Base-by-base conservation (phyloP, 2,888 invertebrate species). In the Didymodactylos carnosus region DNA sequence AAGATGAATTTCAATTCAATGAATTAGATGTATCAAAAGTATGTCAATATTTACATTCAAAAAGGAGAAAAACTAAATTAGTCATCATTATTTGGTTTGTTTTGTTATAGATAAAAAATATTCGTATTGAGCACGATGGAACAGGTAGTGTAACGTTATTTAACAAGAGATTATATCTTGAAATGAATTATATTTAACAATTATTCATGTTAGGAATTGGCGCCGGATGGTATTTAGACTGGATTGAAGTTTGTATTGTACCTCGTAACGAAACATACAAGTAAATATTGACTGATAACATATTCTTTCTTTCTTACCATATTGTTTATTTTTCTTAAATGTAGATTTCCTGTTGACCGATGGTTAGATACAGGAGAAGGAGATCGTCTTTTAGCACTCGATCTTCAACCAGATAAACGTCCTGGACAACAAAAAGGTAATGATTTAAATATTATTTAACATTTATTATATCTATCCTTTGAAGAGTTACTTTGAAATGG, bases 291-390 rank as follows among this genome's bases (percentile, higher is more conserved):
- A n/a, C n/a, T n/a, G n/a, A n/a, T n/a, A n/a, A n/a, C 5, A 53
- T 62, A n/a, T 43, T 71, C 10, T 29, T 27, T 23, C 41, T n/a
- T 19, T 16, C 11, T 23, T 39, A 5, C 2, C 11, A 19, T 4
- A 14, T 29, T 27, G 35, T 39, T 43, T 19, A 7, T 29, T 39
- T 69, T 6, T 19, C 29, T 29, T 19, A 13, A 16, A 40, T 62
- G 8, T 69, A 74, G 74, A 14, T 74, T 74, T 39, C 53, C 71
- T 7, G 27, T 74, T 35, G 71, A 71, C 19, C 39, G 74, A 25
- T 74, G 74, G 74, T 29, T 74, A 8, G 74, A 74, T 69, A 25
- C 16, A 29, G 71, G 51, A n/a, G 74, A 74, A 72, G 74, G 43
- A 4, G 74, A 74, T 53, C 53, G 71, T 6, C 41, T 39, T 71